These are phyloP conservation scores for Thamnophis sirtalis DNA, from an alignment of 2,113 vertebrate genomes.

Conservation along the genomic window DNA sequence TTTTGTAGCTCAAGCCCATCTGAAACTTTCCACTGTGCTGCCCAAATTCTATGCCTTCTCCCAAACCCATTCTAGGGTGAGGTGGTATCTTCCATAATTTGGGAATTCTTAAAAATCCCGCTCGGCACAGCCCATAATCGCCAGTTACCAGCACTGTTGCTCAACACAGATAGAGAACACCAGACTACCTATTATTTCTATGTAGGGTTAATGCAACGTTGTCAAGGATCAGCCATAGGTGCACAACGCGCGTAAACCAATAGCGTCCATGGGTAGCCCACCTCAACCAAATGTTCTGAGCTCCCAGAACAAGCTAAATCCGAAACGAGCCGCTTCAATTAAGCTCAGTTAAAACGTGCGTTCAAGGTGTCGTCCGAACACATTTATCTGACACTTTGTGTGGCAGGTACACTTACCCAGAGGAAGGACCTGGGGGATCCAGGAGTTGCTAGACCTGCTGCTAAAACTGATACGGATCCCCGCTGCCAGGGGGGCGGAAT, in stretches of 20 bases:
- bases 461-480: not conserved
- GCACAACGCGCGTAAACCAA: not conserved
- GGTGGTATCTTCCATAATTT: not conserved
- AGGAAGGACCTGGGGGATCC: not conserved
- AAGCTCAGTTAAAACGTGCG: not conserved
- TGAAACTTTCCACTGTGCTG: not conserved
- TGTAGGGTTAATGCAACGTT: not conserved
- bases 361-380: not conserved
- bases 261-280: not conserved
- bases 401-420: not conserved
- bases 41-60: not conserved
- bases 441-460: not conserved
- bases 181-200: not conserved
- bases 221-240: not conserved
- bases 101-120: not conserved
- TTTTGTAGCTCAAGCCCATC: not conserved
- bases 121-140: not conserved
- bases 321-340: not conserved
- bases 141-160: not conserved
- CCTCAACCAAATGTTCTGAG: not conserved
- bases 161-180: not conserved
- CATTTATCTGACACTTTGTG: not conserved
- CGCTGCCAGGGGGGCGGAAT: slow-evolving; percentile 37
- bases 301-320: not conserved
- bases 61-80: not conserved